Evolutionary conservation across 1,140 invertebrate species (phyloP), one percentile per base, ranked within the genome.

Genomic region (Sitobion miscanthi): DNA sequence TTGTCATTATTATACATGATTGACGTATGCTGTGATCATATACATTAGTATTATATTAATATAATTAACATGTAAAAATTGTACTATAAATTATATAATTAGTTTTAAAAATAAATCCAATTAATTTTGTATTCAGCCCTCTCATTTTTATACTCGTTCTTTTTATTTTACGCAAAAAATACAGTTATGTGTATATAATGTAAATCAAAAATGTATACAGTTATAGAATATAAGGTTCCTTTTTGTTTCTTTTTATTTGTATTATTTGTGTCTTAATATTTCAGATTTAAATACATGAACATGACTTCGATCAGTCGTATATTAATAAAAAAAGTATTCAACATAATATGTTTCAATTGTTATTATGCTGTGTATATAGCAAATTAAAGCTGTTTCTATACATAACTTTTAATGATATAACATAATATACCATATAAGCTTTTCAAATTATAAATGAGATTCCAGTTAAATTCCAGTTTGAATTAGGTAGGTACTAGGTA

Each of bases 21-120:
- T 86, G 69, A 93, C 77, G 49, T 93, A 93, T 86, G 91, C 91
- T 93, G 91, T 93, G 91, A 93, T 93, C 82, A 86, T 93, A 93
- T 93, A 93, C 82, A 86, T 93, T 93, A 93, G 91, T 93, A 93
- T 93, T 93, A 86, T 85, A 86, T 54, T 62, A 62, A 90, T 69
- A 90, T 62, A 45, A 69, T 45, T 69, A 62, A 90, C 30, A 25
- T 90, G 89, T 90, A 90, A 69, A 69, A 90, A 8, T 89, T 90
- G 89, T 90, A 90, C 38, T 45, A 69, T 90, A 90, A 62, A 90
- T 90, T 62, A 69, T 69, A 69, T 45, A 20, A 69, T 90, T 90
- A 62, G 57, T 30, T 69, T 69, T 11, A 45, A 90, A 90, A 90
- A 62, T 45, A 45, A 90, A 90, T 69, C 89, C 45, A 69, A 90